Conservation (phyloP, 1,140 invertebrate species). For the Aplysia californica region DNA sequence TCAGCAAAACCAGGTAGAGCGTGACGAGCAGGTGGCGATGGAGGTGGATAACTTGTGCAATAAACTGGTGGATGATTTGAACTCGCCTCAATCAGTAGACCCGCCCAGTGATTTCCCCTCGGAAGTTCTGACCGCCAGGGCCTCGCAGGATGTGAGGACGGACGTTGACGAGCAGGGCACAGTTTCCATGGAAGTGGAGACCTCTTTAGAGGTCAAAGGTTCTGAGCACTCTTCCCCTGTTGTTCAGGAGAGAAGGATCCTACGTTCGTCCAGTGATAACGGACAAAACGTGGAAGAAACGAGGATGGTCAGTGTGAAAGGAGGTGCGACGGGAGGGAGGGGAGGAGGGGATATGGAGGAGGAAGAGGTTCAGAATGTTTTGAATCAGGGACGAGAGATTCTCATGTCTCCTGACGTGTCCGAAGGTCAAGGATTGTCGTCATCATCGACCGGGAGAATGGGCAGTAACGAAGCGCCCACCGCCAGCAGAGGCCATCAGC, state of each 20-base stretch:
- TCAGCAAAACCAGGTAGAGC: no score
- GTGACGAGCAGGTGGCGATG: constrained; percentile 29
- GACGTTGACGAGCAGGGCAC: constrained; percentile 32
- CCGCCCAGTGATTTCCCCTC: not conserved
- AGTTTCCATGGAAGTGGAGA: not conserved
- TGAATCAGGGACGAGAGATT: constrained; percentile 49
- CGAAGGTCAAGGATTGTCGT: not conserved
- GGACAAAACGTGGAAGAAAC: not conserved
- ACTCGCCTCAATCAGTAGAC: not conserved
- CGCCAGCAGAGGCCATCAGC: no score
- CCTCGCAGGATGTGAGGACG: constrained; percentile 9
- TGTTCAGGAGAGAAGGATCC: not conserved
- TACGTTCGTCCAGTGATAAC: not conserved
- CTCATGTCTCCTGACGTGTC: constrained; percentile 34
- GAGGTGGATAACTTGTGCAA: constrained; percentile 36
- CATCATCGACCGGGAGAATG: no score
- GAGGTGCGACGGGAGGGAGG: no score
- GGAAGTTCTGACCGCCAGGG: not conserved
- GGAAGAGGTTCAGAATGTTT: constrained; percentile 53
- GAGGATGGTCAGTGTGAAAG: not conserved
- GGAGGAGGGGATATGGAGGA: constrained; percentile 40
- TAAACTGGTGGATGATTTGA: constrained; percentile 25
- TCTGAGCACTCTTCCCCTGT: not conserved
- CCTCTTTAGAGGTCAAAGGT: not conserved
- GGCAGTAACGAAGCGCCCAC: no score